Base-by-base conservation (phyloP, 2,113 vertebrate genomes). In the Scartelaos histophorus region DNA sequence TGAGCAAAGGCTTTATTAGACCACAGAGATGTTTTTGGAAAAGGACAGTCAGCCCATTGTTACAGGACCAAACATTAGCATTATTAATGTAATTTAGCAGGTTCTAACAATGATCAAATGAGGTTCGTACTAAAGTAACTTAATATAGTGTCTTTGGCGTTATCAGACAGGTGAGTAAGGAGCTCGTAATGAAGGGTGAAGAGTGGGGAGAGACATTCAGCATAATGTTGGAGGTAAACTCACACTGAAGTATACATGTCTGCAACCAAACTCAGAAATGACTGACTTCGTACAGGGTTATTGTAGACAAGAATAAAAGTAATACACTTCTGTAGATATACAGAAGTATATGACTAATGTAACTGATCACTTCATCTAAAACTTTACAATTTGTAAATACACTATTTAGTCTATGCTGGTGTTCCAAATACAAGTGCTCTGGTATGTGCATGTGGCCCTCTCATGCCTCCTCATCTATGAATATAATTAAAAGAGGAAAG, bases 401-500 rank as follows among this genome's bases (percentile, higher is more conserved):
- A 51, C 16, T 51, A 19, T 19, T 51, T 51, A 19, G 49, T 19
- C 16, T 51, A 17, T 51, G 7, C 47, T 49, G 49, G 16, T 9
- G 19, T 54, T 54, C 19, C 51, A 54, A 54, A 54, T 54, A 21
- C 6, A 76, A 85, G 82, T 65, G 75, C 61, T 73, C 58, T 38
- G 7, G 56, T 60, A 72, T 22, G 21, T 53, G 15, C 47, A 56
- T 73, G 76, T 72, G 67, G 51, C 75, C 69, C 69, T 82, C 49
- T 68, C 56, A 53, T 16, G 16, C 68, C 49, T 60, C 29, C 82
- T 73, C 5, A 3, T 54, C 66, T 21, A 69, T 77, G 51, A 81
- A 74, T 75, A 80, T 83, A 53, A 71, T 74, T 73, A 70, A 75
- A 66, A 66, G 56, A 29, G 35, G 35, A 66, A 68, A 70, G 3